Conservation (phyloP, 1,140 invertebrate genomes). For the Platyscapa corneri region DNA sequence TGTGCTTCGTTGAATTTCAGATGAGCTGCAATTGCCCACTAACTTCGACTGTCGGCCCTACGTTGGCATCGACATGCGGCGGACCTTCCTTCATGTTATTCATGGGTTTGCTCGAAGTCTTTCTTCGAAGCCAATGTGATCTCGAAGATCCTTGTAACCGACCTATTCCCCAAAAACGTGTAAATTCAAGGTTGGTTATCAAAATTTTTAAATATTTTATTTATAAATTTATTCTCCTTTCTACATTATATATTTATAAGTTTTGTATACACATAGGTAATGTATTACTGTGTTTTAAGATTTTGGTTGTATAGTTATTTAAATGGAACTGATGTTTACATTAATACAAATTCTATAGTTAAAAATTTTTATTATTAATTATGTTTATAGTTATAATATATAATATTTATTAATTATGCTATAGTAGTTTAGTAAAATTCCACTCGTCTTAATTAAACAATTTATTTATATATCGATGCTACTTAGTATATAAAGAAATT, state of each 20-base stretch:
- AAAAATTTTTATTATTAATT: too few species aligned
- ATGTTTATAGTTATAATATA: too few species aligned
- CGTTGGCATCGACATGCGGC: constrained; percentile 86
- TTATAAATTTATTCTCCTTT: background rate
- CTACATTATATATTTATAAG: too few species aligned
- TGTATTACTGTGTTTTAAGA: too few species aligned
- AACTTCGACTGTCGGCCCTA: constrained; percentile 82
- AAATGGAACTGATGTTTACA: too few species aligned
- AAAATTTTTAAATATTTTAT: background rate
- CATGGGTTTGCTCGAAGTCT: constrained; percentile 89
- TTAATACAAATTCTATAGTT: too few species aligned
- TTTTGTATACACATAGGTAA: too few species aligned
- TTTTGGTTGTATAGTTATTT: too few species aligned
- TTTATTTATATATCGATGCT: background rate
- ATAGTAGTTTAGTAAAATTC: too few species aligned
- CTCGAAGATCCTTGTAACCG: constrained; percentile 88
- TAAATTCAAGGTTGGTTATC: constrained; percentile 64
- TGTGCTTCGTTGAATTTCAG: constrained; percentile 55
- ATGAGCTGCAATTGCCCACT: constrained; percentile 83
- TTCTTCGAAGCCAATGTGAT: constrained; percentile 87
- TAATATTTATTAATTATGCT: too few species aligned
- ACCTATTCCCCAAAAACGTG: constrained; percentile 68
- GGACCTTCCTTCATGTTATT: constrained; percentile 89
- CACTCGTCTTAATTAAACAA: background rate
- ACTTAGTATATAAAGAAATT: too few species aligned